These are phyloP conservation scores for Syngnathus floridae DNA, from an alignment of 2,113 vertebrate genomes.

Conservation along the genomic window DNA sequence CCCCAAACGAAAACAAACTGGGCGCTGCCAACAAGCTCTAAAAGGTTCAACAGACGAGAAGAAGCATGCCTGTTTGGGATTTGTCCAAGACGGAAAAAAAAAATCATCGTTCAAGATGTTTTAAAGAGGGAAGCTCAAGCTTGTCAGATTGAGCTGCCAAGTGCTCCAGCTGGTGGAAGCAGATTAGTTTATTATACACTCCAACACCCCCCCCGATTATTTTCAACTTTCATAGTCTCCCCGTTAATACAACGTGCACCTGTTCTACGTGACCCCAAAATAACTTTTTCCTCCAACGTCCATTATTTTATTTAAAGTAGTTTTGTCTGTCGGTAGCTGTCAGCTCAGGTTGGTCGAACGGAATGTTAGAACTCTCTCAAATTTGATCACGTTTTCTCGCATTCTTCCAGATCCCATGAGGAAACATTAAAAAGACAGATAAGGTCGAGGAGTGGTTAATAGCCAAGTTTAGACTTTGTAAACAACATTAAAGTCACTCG, in stretches of 20 bases:
- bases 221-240: slow-evolving; percentile 36
- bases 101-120: slow-evolving; percentile 54
- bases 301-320: neutral
- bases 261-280: neutral
- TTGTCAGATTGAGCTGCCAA: slow-evolving; percentile 47
- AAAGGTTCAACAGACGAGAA: slow-evolving; percentile 11
- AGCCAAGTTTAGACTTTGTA: neutral
- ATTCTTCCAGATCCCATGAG: neutral
- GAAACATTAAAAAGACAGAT: neutral
- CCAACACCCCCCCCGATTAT: slow-evolving; percentile 55
- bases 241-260: slow-evolving; percentile 21
- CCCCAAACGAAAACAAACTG: neutral
- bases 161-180: slow-evolving; percentile 62
- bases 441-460: neutral
- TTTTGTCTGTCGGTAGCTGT: neutral
- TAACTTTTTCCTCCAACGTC: neutral
- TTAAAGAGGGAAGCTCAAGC: slow-evolving; percentile 48
- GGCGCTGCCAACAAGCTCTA: neutral
- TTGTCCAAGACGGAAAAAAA: slow-evolving; percentile 16
- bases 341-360: neutral
- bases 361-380: neutral
- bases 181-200: slow-evolving; percentile 70
- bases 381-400: neutral
- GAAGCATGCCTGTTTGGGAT: slow-evolving; percentile 11
- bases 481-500: neutral